A percentile compares a stretch with the other conserved stretches of the same genome.
These are phyloP conservation scores for Echeneis naucrates DNA, from an alignment of 2,797 vertebrate genomes.

Conservation along the genomic window DNA sequence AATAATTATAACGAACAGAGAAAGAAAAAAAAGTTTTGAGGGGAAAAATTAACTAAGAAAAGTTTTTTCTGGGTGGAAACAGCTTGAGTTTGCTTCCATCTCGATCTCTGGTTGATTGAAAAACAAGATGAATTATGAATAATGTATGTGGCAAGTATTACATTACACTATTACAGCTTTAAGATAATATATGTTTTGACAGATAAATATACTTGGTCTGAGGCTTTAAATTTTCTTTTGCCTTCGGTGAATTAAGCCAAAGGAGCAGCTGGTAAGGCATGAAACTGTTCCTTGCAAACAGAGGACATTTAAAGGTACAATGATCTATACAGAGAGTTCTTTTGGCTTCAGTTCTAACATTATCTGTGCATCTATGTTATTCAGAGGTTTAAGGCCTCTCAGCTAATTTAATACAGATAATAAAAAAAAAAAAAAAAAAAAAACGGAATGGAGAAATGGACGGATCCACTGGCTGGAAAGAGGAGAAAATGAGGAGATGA, in stretches of 20 bases:
- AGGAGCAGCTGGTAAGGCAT: conserved; percentile 42
- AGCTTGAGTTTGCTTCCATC: conserved; percentile 38
- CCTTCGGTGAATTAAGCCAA: conserved; percentile 55
- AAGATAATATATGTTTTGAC: conserved; percentile 65
- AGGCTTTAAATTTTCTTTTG: conserved; percentile 58
- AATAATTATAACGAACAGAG: conserved; percentile 61
- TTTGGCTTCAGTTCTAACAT: conserved; percentile 5
- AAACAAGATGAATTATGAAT: conserved; percentile 45
- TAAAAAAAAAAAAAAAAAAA: conserved; percentile 4
- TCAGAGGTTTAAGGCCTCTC: conserved; percentile 26
- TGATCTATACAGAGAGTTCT: conserved; percentile 16
- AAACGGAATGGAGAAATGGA: no score
- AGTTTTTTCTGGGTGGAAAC: conserved; percentile 8
- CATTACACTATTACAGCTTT: conserved; percentile 62
- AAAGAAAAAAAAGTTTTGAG: conserved; percentile 58
- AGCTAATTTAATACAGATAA: conserved; percentile 24
- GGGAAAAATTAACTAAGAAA: conserved; percentile 28
- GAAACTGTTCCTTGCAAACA: conserved; percentile 45
- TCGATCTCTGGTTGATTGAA: conserved; percentile 48
- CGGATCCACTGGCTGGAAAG: not conserved
- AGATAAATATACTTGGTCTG: conserved; percentile 56
- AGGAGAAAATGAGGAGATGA: not conserved
- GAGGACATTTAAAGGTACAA: conserved; percentile 27
- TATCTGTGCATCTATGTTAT: conserved; percentile 9
- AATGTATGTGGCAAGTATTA: conserved; percentile 49